These are phyloP conservation scores for Drosophila trichaetosa DNA, from an alignment of 2,888 invertebrate species.

Conservation along the genomic window DNA sequence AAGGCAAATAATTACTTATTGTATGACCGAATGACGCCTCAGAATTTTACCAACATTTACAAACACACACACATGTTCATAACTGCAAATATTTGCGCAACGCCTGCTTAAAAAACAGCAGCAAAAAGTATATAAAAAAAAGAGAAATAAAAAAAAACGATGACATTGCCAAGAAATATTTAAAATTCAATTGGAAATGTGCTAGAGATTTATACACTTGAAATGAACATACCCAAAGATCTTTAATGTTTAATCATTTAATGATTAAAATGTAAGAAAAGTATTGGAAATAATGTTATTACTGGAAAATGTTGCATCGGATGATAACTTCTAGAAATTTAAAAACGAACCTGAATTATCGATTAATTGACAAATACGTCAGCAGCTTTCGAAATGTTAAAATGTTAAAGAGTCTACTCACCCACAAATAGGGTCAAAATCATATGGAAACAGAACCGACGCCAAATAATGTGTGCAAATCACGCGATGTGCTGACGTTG, in stretches of 20 bases:
- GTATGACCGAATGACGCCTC: constrained; percentile 40
- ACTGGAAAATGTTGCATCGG: not conserved
- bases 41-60: constrained; percentile 16
- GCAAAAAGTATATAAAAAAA: constrained; percentile 8
- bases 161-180: not conserved
- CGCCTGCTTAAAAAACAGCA: constrained; percentile 16
- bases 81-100: constrained; percentile 48
- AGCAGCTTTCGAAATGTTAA: constrained; percentile 7
- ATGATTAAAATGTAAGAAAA: not conserved
- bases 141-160: not conserved
- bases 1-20: constrained; percentile 39
- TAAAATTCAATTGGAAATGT: not conserved
- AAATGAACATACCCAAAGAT: not conserved
- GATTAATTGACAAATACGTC: constrained; percentile 48
- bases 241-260: no score
- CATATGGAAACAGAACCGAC: constrained; percentile 42
- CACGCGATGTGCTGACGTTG: constrained; percentile 64
- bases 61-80: constrained; percentile 6
- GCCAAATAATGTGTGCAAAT: constrained; percentile 58
- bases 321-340: not conserved
- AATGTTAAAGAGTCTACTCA: constrained; percentile 34
- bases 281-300: not conserved
- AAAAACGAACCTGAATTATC: constrained; percentile 35
- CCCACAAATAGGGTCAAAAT: constrained; percentile 63
- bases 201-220: not conserved